Conservation (phyloP, 2,888 invertebrate species). For the Himalopsyche kuldschensis region DNA sequence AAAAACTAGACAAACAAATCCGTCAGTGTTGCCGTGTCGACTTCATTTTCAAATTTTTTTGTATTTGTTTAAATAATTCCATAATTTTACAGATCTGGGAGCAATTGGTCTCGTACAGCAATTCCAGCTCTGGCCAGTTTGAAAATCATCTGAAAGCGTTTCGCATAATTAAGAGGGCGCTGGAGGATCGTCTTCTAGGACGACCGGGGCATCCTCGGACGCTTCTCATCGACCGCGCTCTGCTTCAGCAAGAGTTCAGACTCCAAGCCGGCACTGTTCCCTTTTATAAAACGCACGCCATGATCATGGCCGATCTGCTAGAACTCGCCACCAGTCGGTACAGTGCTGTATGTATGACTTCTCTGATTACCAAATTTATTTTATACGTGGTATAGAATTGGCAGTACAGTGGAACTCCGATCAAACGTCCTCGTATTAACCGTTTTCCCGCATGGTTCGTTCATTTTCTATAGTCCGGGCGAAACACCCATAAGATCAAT, state of each 20-base stretch:
- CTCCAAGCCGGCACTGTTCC: slow-evolving; percentile 50
- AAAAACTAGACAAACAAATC: too few species aligned
- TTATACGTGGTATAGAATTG: too few species aligned
- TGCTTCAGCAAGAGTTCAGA: slow-evolving; percentile 67
- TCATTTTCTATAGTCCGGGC: too few species aligned
- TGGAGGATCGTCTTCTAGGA: slow-evolving; percentile 67
- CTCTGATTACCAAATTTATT: too few species aligned
- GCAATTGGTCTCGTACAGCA: slow-evolving; percentile 60
- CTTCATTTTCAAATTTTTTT: not conserved
- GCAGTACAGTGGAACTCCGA: too few species aligned
- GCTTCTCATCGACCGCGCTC: slow-evolving; percentile 66
- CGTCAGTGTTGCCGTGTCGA: not conserved
- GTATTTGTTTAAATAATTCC: not conserved
- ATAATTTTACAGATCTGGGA: slow-evolving; percentile 66
- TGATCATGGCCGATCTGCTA: slow-evolving; percentile 61
- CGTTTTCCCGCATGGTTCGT: too few species aligned
- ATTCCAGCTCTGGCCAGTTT: slow-evolving; percentile 56
- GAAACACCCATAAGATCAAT: too few species aligned
- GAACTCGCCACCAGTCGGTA: slow-evolving; percentile 67
- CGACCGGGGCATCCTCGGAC: slow-evolving; percentile 64
- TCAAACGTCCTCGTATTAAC: too few species aligned
- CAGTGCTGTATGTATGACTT: slow-evolving; percentile 61
- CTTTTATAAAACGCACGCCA: slow-evolving; percentile 64
- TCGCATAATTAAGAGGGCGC: slow-evolving; percentile 62
- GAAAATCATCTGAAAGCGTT: slow-evolving; percentile 70